phyloP scores from a whole-genome alignment of 2,888 invertebrate genomes.

The Eubasilissa splendida region DNA sequence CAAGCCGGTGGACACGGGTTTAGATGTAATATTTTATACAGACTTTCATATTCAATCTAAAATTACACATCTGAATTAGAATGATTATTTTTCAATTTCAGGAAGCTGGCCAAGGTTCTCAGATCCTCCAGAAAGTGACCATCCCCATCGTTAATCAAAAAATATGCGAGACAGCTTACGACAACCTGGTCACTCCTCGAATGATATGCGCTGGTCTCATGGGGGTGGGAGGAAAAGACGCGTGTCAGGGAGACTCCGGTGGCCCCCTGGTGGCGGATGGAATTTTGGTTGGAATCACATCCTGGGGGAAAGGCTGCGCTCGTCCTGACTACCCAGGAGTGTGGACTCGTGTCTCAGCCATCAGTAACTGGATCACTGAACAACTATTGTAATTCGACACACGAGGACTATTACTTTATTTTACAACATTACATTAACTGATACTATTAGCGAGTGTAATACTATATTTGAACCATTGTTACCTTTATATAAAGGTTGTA shows the following conservation, averaged over 20 bases:
- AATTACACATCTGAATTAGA: too few relatives aligned
- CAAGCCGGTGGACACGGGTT: too few relatives aligned
- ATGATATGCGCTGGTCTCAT: slow-evolving; percentile 68
- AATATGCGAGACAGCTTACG: slow-evolving; percentile 66
- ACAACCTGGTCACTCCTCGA: slow-evolving; percentile 62
- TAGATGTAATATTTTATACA: too few relatives aligned
- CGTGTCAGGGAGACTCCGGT: slow-evolving; percentile 62
- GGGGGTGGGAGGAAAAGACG: slow-evolving; percentile 65
- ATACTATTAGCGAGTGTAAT: too few relatives aligned
- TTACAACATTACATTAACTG: too few relatives aligned
- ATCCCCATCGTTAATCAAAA: slow-evolving; percentile 66
- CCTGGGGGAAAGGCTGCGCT: slow-evolving; percentile 42
- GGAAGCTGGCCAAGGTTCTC: slow-evolving; percentile 55
- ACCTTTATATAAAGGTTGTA: too few relatives aligned
- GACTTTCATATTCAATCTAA: too few relatives aligned
- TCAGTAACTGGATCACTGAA: slow-evolving; percentile 33
- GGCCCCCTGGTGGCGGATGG: slow-evolving; percentile 42
- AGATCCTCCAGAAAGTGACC: slow-evolving; percentile 64
- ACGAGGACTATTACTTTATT: too few relatives aligned
- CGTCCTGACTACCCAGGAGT: slow-evolving; percentile 35
- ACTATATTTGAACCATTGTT: too few relatives aligned
- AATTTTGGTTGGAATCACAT: slow-evolving; percentile 23
- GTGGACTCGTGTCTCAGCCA: slow-evolving; percentile 20
- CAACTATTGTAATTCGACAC: too few relatives aligned
- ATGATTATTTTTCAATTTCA: neutral